These are phyloP conservation scores for Paralichthys olivaceus DNA, from an alignment of 2,113 vertebrate species.

Conservation along the genomic window DNA sequence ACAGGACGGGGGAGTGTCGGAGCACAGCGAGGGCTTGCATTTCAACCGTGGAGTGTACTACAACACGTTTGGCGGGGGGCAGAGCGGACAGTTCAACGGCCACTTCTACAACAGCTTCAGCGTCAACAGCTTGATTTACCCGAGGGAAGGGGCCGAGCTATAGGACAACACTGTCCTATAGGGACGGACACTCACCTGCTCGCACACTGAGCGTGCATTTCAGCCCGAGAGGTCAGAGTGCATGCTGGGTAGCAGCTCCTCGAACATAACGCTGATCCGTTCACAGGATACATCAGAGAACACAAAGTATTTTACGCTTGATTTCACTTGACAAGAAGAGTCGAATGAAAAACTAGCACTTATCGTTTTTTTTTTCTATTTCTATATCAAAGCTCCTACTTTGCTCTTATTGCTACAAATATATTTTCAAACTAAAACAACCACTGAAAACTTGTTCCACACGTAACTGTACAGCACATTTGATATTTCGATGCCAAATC, in stretches of 20 bases:
- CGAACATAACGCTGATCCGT: not conserved
- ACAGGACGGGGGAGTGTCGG: slow-evolving; percentile 66
- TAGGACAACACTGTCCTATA: slow-evolving; percentile 64
- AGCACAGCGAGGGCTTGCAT: slow-evolving; percentile 84
- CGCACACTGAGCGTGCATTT: too few species aligned
- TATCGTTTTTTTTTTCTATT: slow-evolving; percentile 12
- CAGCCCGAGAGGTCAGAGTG: slow-evolving; percentile 8
- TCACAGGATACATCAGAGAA: slow-evolving; percentile 20
- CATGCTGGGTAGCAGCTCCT: slow-evolving; percentile 3
- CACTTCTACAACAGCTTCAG: slow-evolving; percentile 94
- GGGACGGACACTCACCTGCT: too few species aligned
- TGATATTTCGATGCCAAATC: slow-evolving; percentile 29
- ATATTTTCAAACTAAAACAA: not conserved
- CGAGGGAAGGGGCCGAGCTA: slow-evolving; percentile 92
- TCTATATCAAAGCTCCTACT: slow-evolving; percentile 9
- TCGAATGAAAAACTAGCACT: slow-evolving; percentile 49
- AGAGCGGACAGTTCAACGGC: slow-evolving; percentile 89
- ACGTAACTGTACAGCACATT: not conserved
- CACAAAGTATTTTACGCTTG: not conserved
- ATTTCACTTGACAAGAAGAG: slow-evolving; percentile 20
- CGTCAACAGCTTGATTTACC: slow-evolving; percentile 95
- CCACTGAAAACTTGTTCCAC: not conserved
- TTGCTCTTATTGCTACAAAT: too few species aligned
- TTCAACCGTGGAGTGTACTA: slow-evolving; percentile 88
- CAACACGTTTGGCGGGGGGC: slow-evolving; percentile 87